A percentile compares a stretch with the other conserved stretches of the same genome.
Evolutionary conservation across 2,113 vertebrate genomes (phyloP).

Genomic region (Lagenorhynchus albirostris): DNA sequence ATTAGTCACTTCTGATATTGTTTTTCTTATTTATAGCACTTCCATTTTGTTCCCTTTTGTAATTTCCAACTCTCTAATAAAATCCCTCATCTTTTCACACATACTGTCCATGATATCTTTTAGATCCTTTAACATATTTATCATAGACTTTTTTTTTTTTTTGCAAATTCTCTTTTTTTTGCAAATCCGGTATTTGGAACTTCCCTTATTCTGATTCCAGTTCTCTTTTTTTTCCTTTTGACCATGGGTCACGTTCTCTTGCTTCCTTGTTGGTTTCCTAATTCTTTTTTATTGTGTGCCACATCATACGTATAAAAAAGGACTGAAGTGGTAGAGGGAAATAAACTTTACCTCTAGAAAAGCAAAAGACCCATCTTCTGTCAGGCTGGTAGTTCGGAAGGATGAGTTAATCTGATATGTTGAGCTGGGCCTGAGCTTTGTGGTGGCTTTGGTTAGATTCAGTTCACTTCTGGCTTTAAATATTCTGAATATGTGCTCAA

Average conservation of each 20-base stretch:
- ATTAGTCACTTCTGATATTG: neutral
- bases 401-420: neutral
- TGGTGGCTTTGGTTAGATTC: neutral
- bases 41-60: neutral
- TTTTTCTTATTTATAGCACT: conserved; percentile 39
- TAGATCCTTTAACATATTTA: neutral
- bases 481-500: neutral
- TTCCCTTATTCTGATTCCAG: neutral
- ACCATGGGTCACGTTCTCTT: neutral
- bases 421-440: neutral
- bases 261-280: neutral
- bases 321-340: neutral
- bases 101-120: neutral
- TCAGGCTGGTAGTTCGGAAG: neutral
- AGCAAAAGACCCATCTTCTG: neutral
- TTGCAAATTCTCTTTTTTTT: neutral
- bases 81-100: neutral
- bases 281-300: neutral
- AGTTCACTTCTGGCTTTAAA: neutral
- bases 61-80: neutral
- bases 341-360: neutral
- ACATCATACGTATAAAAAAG: neutral
- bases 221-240: neutral
- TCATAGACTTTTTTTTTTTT: neutral
- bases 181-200: neutral